phyloP scores from a whole-genome alignment of 1,140 invertebrate genomes.

The Contarinia nasturtii region DNA sequence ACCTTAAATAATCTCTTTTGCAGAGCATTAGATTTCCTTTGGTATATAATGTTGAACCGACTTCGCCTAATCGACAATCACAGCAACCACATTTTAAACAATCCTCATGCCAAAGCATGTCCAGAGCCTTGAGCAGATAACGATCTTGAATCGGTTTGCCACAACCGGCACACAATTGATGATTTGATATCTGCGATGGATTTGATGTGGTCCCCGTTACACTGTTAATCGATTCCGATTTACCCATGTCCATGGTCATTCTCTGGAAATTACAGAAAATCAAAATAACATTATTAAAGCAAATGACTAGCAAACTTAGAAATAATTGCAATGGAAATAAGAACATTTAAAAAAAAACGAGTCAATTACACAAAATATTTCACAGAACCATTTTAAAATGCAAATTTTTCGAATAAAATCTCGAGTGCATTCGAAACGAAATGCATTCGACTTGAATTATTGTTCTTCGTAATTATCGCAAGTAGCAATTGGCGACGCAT shows the following conservation, averaged over 20 bases:
- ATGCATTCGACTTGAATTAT: too few species aligned
- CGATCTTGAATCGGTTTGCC: slow-evolving; percentile 73
- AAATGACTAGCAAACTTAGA: too few species aligned
- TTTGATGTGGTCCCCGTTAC: slow-evolving; percentile 12
- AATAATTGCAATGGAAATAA: too few species aligned
- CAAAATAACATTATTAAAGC: too few species aligned
- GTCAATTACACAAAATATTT: too few species aligned
- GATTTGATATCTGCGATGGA: slow-evolving; percentile 27
- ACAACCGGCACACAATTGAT: slow-evolving; percentile 66
- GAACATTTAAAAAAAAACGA: too few species aligned
- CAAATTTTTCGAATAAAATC: too few species aligned
- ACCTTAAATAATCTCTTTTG: slow-evolving; percentile 94
- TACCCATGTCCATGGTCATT: slow-evolving; percentile 55
- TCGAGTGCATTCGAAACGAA: too few species aligned
- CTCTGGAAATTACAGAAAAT: slow-evolving; percentile 21
- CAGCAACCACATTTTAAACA: slow-evolving; percentile 96
- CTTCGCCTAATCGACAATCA: slow-evolving; percentile 89
- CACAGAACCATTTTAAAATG: too few species aligned
- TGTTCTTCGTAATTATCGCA: too few species aligned
- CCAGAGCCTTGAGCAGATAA: slow-evolving; percentile 66
- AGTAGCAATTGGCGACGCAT: too few species aligned
- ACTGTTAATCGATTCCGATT: slow-evolving; percentile 32
- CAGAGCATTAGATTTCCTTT: slow-evolving; percentile 95
- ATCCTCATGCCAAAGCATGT: slow-evolving; percentile 95
- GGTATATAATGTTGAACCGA: slow-evolving; percentile 91